Evolutionary conservation across 2,888 invertebrate genomes (phyloP).

Genomic region (Orthosia gothica): DNA sequence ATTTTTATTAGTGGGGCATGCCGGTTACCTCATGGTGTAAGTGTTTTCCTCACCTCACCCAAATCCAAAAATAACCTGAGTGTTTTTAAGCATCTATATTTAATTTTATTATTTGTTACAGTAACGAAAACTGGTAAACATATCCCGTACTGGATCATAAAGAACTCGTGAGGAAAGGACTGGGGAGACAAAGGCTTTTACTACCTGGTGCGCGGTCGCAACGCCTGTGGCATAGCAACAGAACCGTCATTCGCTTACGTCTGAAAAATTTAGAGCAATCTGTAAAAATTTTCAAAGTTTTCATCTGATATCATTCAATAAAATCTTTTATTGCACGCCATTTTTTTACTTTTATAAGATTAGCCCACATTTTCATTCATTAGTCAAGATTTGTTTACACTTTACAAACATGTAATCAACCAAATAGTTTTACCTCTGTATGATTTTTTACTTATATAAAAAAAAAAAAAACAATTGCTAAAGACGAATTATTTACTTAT

Average conservation of each 20-base stretch:
- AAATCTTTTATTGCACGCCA: too few species aligned
- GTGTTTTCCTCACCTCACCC: too few species aligned
- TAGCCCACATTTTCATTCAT: neutral
- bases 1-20: too few species aligned
- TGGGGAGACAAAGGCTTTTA: slow-evolving; percentile 81
- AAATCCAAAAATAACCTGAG: too few species aligned
- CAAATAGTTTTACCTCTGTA: too few species aligned
- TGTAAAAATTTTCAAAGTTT: neutral
- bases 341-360: slow-evolving; percentile 14
- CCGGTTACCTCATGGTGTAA: too few species aligned
- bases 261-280: neutral
- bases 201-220: slow-evolving; percentile 79
- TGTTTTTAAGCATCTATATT: too few species aligned
- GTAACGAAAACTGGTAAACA: slow-evolving; percentile 52
- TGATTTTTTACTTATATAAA: too few species aligned
- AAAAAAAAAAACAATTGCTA: neutral
- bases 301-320: too few species aligned
- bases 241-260: slow-evolving; percentile 71
- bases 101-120: slow-evolving; percentile 42
- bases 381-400: neutral
- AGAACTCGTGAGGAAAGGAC: slow-evolving; percentile 80
- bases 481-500: neutral
- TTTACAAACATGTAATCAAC: too few species aligned
- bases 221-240: slow-evolving; percentile 81
- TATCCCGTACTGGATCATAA: slow-evolving; percentile 82